Percentiles rank a stretch among this genome's conserved stretches.
Conservation (phyloP, 2,113 vertebrate species). For the Rhinolophus ferrumequinum region DNA sequence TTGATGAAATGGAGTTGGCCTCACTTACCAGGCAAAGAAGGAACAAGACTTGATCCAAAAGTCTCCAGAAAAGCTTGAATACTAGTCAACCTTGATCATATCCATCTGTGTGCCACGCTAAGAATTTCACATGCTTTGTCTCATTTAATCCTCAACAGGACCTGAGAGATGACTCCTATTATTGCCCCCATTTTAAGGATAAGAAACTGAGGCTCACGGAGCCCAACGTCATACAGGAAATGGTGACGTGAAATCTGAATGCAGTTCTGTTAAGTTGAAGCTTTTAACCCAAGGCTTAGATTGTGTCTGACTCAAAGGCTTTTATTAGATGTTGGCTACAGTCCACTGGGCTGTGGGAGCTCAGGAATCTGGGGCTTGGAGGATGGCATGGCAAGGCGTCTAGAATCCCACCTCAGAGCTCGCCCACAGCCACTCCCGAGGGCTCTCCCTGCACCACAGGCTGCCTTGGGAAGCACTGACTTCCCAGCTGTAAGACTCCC, state of each 20-base stretch:
- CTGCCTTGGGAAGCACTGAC: neutral
- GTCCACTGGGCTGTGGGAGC: fast-evolving
- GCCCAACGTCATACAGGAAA: neutral
- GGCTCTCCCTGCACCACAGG: neutral
- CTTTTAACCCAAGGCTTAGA: neutral
- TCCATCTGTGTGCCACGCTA: fast-evolving
- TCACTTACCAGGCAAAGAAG: neutral
- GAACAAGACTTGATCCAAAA: neutral
- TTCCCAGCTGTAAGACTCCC: neutral
- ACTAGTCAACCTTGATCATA: fast-evolving
- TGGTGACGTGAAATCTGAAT: fast-evolving
- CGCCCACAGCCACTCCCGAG: fast-evolving
- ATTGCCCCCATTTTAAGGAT: neutral
- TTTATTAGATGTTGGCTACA: neutral
- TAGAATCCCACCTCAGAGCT: neutral
- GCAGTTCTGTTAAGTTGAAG: neutral
- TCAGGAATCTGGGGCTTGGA: neutral
- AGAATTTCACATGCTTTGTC: fast-evolving
- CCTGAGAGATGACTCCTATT: neutral
- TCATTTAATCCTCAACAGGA: neutral
- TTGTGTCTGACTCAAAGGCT: neutral
- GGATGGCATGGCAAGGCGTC: fast-evolving
- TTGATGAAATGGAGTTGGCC: neutral
- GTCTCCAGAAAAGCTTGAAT: neutral
- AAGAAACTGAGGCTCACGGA: neutral